A percentile compares a stretch with the other conserved stretches of the same genome.
Conservation (phyloP, 2,113 vertebrate genomes). For the Stigmatopora argus region DNA sequence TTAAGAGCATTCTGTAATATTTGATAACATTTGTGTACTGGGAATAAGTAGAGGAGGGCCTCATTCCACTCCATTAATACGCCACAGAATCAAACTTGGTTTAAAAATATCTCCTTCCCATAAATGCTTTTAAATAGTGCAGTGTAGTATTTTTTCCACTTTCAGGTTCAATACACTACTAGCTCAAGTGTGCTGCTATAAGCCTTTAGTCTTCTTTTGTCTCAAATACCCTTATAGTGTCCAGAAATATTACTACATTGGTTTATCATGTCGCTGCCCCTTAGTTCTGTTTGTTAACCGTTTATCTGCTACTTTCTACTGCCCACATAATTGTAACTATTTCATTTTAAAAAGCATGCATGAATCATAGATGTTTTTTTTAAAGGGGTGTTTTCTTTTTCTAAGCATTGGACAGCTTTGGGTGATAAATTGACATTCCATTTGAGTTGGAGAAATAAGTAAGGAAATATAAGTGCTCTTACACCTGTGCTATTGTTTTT, state of each 20-base stretch:
- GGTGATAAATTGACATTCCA: conserved; percentile 53
- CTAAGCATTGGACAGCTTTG: conserved; percentile 43
- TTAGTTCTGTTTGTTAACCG: not conserved
- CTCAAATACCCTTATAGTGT: not conserved
- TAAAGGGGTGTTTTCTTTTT: conserved; percentile 40
- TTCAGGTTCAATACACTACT: not conserved
- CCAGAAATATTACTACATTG: not conserved
- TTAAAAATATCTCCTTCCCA: too few relatives aligned
- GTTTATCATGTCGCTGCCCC: not conserved
- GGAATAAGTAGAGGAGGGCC: too few relatives aligned
- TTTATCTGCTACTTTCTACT: not conserved
- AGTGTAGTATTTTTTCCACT: too few relatives aligned
- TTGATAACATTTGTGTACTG: too few relatives aligned
- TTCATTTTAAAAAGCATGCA: not conserved
- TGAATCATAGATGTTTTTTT: not conserved
- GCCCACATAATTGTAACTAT: not conserved
- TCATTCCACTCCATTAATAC: too few relatives aligned
- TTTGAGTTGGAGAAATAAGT: conserved; percentile 26
- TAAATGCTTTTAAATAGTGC: too few relatives aligned
- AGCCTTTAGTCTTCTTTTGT: too few relatives aligned
- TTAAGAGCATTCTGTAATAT: not conserved
- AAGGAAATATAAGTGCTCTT: conserved; percentile 21
- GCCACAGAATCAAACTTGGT: too few relatives aligned
- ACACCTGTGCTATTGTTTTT: conserved; percentile 28
- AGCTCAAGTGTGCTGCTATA: not conserved